Evolutionary conservation across 23 tunicate species (phyloP), one percentile per base, ranked within the genome.

Genomic region (Styela plicata): DNA sequence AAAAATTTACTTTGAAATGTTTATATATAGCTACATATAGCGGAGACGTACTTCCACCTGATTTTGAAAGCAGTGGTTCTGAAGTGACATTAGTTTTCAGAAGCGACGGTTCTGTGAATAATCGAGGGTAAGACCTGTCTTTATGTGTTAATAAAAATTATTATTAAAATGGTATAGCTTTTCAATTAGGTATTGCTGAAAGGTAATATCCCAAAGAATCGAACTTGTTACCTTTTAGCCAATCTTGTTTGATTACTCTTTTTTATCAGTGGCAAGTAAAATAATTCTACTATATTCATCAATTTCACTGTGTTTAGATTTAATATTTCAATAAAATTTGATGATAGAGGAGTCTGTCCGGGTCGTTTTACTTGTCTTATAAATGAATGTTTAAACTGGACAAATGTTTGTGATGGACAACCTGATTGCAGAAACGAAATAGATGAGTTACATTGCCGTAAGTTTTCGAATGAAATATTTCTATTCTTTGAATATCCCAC

Each of bases 371-470:
- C 31, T 24, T 84, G 88, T 64, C 28, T 27, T 33, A 27, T 32
- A 20, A 13, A 28, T 23, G 66, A 31, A 57, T 84, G 88, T 33
- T 18, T 84, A 28, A 71, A 84, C 29, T 63, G 63, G 83, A 31
- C 53, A n/a, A 65, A 84, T 31, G 83, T 84, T 29, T 84, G 88
- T 63, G 88, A 84, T 35, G 83, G 79, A 63, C 63, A 63, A 17
- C 26, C 27, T 3, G 88, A 84, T 34, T 84, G 88, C 32, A 26
- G 35, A 19, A 26, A 64, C n/a, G 80, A 69, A 64, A 33, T 74
- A 63, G 88, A 84, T 34, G 88, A 84, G 33, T 23, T 35, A 16
- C 30, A 27, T 20, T 84, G 88, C 63, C 88, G 83, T 84, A 52
- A 76, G 81, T 76, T 23, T 27, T 31, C 61, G 17, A 16, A 53